phyloP scores from a whole-genome alignment of 2,113 vertebrate species.

The Serilophus lunatus region DNA sequence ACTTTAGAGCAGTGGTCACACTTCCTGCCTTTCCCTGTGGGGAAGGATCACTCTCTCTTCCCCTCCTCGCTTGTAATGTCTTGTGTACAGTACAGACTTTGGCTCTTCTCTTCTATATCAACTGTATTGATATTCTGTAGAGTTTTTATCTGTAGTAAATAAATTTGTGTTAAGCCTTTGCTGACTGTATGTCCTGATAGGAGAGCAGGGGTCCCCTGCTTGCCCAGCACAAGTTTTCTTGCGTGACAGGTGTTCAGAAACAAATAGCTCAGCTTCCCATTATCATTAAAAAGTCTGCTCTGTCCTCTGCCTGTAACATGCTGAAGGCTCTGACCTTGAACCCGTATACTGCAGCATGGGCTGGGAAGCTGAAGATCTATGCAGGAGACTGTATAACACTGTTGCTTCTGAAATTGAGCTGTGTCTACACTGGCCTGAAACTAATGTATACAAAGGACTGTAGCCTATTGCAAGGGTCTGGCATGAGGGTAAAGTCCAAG shows the following conservation, averaged over 20 bases:
- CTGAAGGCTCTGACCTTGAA: background rate
- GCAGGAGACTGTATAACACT: background rate
- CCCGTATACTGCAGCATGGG: accelerated
- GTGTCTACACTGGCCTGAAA: background rate
- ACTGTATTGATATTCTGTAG: background rate
- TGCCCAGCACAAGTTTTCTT: background rate
- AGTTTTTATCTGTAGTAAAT: background rate
- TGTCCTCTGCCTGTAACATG: background rate
- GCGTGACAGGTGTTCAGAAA: background rate
- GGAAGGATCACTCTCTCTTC: background rate
- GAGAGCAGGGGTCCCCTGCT: background rate
- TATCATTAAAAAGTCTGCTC: background rate
- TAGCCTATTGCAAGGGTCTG: background rate
- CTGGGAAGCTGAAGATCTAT: background rate
- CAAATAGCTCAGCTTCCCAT: background rate
- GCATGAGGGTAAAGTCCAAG: background rate
- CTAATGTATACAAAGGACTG: background rate
- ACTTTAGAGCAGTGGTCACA: background rate
- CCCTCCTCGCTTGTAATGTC: background rate
- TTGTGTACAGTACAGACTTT: background rate
- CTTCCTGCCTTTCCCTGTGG: background rate
- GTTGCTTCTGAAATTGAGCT: background rate
- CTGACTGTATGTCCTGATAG: background rate
- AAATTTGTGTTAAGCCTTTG: background rate
- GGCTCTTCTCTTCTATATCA: background rate